These are phyloP conservation scores for Acipenser oxyrinchus DNA, from an alignment of 2,797 vertebrate species.

Conservation along the genomic window DNA sequence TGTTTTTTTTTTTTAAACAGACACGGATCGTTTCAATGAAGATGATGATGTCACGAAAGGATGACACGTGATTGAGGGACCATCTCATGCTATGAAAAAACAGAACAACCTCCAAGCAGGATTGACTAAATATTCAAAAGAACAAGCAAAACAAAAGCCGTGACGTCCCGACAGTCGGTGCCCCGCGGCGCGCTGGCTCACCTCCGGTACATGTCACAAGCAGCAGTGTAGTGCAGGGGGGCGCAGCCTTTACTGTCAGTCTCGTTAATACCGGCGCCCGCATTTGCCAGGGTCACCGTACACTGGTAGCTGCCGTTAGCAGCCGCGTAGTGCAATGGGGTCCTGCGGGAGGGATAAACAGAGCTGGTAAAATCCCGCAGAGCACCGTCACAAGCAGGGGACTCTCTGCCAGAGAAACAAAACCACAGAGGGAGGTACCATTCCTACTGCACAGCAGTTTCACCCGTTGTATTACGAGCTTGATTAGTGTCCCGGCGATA, in stretches of 20 bases:
- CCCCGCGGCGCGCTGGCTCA: slow-evolving; percentile 31
- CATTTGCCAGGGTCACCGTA: slow-evolving; percentile 83
- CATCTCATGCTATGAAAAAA: too few relatives aligned
- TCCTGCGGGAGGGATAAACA: slow-evolving; percentile 46
- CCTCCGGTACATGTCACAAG: slow-evolving; percentile 89
- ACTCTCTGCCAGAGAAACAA: background rate
- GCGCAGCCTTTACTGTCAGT: slow-evolving; percentile 85
- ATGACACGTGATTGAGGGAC: too few relatives aligned
- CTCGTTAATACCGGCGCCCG: slow-evolving; percentile 82
- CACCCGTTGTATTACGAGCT: background rate
- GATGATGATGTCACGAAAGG: too few relatives aligned
- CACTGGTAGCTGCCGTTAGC: slow-evolving; percentile 94
- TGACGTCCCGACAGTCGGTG: too few relatives aligned
- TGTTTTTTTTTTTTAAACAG: too few relatives aligned
- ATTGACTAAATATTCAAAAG: too few relatives aligned
- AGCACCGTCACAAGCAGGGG: background rate
- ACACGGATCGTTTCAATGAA: too few relatives aligned
- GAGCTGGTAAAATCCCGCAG: background rate
- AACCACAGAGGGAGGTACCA: too few relatives aligned
- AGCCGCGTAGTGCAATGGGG: slow-evolving; percentile 90
- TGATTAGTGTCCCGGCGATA: background rate
- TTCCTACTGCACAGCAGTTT: too few relatives aligned
- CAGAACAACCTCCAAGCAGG: too few relatives aligned
- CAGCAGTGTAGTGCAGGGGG: slow-evolving; percentile 88
- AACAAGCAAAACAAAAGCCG: too few relatives aligned